Evolutionary conservation across 2,888 invertebrate species (phyloP).

Genomic region (Spisula solida): DNA sequence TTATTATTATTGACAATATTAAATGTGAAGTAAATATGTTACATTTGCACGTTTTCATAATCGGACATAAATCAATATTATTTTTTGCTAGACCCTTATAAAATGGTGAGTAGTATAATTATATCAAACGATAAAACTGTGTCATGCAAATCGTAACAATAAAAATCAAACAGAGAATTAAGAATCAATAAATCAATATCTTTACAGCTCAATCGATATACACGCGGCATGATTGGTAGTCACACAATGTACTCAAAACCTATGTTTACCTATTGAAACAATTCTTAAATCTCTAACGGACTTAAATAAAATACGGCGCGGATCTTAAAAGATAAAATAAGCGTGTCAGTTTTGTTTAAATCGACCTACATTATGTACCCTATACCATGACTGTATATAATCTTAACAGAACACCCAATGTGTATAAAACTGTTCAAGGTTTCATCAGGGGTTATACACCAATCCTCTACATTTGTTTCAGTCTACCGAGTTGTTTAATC

Average conservation of each 20-base stretch:
- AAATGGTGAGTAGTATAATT: no score
- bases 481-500: no score
- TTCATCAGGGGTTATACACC: no score
- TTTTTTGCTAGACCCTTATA: no score
- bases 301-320: not conserved
- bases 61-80: no score
- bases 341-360: constrained; percentile 18
- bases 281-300: not conserved
- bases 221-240: not conserved
- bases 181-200: not conserved
- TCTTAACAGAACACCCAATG: not conserved
- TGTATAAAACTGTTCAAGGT: not conserved
- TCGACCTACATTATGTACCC: not conserved
- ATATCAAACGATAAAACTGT: not conserved
- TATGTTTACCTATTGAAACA: not conserved
- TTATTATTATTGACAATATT: no score
- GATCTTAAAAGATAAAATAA: constrained; percentile 24
- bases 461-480: no score
- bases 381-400: not conserved
- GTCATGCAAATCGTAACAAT: not conserved
- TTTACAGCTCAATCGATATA: not conserved
- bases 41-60: no score
- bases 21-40: no score
- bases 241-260: not conserved
- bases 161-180: not conserved